Base-by-base conservation (phyloP, 2,113 vertebrate species). In the Thermophis baileyi region DNA sequence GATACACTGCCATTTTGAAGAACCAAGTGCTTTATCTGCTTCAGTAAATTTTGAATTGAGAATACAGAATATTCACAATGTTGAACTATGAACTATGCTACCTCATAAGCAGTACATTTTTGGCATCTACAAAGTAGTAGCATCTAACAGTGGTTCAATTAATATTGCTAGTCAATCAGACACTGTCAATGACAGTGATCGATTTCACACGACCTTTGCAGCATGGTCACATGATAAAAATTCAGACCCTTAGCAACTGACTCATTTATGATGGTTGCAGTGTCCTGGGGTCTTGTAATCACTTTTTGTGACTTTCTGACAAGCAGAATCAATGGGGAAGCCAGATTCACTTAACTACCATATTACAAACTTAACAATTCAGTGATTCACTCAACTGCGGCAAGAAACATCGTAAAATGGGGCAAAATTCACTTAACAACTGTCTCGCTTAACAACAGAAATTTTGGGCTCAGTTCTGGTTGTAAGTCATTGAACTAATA, bases 21-120 rank as follows among this genome's bases (percentile, higher is more conserved):
- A 94, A 92, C 95, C 97, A 97, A 97, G 97, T 96, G 97, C 95
- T 97, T 98, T 96, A 89, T 97, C 94, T 96, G 97, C 97, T 96
- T 97, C 96, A 96, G 3, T 97, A 96, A 97, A 85, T 96, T 91
- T 95, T 95, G 94, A 97, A 93, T 97, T 95, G 93, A 88, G 89
- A 94, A 95, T 96, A 57, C 96, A 55, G 91, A 93, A 96, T 95
- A 44, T 96, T 97, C 96, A 95, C 94, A 91, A 90, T 92, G 63
- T 7, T 55, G 22, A 55, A 55, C 54, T 55, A 55, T 25, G 88
- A 97, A 35, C 93, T 96, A 18, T 96, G 94, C 95, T 93, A 91
- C 51, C 92, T 97, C 97, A 97, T 98, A 95, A 96, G 47, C 95
- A 97, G 97, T 96, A 97, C 97, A 97, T 97, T 96, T 96, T 94